Percentiles rank a stretch among this genome's conserved stretches.
These are phyloP conservation scores for Linurgus olivaceus DNA, from an alignment of 2,797 vertebrate species.

Conservation along the genomic window DNA sequence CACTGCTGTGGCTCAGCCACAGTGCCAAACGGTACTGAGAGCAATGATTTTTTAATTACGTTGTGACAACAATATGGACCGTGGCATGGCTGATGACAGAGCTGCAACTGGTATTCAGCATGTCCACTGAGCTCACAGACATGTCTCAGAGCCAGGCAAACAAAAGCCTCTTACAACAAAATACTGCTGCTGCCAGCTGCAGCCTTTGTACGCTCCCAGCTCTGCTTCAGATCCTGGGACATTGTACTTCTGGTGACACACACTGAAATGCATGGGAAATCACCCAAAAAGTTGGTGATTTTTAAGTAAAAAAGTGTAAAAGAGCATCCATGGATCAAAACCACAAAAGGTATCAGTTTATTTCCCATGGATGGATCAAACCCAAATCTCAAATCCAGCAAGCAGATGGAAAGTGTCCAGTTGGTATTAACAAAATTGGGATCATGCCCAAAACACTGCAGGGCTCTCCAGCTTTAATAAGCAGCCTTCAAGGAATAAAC, in stretches of 20 bases:
- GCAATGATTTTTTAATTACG: slow-evolving; percentile 37
- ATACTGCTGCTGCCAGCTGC: neutral
- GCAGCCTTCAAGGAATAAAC: neutral
- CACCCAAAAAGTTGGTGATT: neutral
- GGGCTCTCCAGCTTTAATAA: neutral
- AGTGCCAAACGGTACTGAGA: neutral
- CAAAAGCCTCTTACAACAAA: neutral
- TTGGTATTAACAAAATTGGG: neutral
- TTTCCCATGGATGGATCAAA: neutral
- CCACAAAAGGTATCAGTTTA: neutral
- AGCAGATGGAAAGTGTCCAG: neutral
- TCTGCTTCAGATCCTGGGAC: neutral
- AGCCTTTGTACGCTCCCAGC: neutral
- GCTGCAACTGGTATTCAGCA: neutral
- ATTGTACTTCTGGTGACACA: neutral
- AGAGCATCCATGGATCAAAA: neutral
- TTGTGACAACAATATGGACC: slow-evolving; percentile 24
- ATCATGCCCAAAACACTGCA: neutral
- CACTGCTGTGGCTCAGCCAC: neutral
- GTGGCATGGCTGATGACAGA: neutral
- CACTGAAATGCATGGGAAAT: neutral
- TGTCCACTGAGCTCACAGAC: neutral
- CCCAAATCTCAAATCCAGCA: neutral
- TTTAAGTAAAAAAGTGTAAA: neutral
- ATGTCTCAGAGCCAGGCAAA: neutral